Evolutionary conservation across 2,797 vertebrate species (phyloP), one percentile per base, ranked within the genome.

Genomic region (Echiichthys vipera): DNA sequence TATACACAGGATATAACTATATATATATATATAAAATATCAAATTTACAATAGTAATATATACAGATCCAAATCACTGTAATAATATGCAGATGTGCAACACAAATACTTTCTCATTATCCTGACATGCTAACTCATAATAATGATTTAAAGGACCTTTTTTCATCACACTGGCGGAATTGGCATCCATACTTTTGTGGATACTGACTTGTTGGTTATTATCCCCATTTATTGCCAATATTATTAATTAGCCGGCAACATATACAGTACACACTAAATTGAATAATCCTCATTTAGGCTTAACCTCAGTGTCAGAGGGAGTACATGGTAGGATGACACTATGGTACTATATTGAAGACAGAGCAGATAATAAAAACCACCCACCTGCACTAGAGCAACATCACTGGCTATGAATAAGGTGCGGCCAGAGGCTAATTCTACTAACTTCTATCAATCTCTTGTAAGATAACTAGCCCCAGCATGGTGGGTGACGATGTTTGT

Each of bases 371-470:
- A 11, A 24, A 62, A 56, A 47, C 5, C 50, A 37, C 56, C 46
- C 58, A 71, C 27, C 54, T 73, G 53, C 51, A 71, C 5, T n/a
- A 62, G n/a, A 58, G 18, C 45, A 11, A 49, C 54, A 76, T 66
- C 45, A 51, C 39, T 39, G 5, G 9, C 47, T 47, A 34, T 10
- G 50, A 53, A 7, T 42, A 5, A 65, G 22, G 37, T 11, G 51
- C 42, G 29, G 45, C 64, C 27, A 50, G 10, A 10, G 36, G 67
- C 66, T 54, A 57, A 17, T 32, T 43, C 11, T 7, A 4, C 32
- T 29, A 51, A 37, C 1, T 24, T 49, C 9, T 39, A 7, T 20
- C 7, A 9, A 3, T 5, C 34, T 62, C 11, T 13, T 15, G 14
- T 27, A n/a, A 45, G 5, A 37, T 22, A 65, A 14, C 3, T 2